Base-by-base conservation (phyloP, 1,140 invertebrate species). In the Tigriopus japonicus region DNA sequence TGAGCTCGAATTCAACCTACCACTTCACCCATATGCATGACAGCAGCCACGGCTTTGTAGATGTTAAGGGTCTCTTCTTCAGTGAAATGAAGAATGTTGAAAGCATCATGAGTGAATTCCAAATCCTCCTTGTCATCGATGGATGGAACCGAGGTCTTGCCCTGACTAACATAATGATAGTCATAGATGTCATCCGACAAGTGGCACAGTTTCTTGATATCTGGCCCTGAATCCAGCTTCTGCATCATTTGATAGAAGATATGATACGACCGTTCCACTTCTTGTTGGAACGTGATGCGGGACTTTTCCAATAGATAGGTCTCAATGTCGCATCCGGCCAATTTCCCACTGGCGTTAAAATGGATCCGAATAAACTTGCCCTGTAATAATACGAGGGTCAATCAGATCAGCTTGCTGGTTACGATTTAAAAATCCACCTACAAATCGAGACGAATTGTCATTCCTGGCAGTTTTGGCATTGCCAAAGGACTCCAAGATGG, bases 331-430 rank as follows among this genome's bases (percentile, higher is more conserved):
- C 93, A 94, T 83, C 95, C 95, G 75, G 95, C 94, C 77, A 99
- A 79, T 84, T 98, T 98, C 76, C 94, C 95, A 78, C 86, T 85
- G 63, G 89, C 87, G 69, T 93, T 93, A 79, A 99, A 99, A 75
- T 98, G 94, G 75, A 98, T 98, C 85, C 95, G 90, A 81, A 99
- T 98, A 83, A 99, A 99, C 87, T 99, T 92, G 90, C 87, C 87
- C 87, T 92, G 69, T n/a, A 17, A 49, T 6, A n/a, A 6, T 17
- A 21, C 3, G 14, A n/a, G 2, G 5, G 14, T 54, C 6, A 19
- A 54, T 54, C 14, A 21, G 10, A 19, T 19, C 19, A 13, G 12
- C 10, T 9, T 9, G 19, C 52, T 54, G 6, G 3, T 2, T 54
- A 21, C 14, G 7, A 54, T 21, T 21, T 2, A 21, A 3, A 24